Conservation (phyloP, 2,797 vertebrate species). For the Rhinichthys osculus region DNA sequence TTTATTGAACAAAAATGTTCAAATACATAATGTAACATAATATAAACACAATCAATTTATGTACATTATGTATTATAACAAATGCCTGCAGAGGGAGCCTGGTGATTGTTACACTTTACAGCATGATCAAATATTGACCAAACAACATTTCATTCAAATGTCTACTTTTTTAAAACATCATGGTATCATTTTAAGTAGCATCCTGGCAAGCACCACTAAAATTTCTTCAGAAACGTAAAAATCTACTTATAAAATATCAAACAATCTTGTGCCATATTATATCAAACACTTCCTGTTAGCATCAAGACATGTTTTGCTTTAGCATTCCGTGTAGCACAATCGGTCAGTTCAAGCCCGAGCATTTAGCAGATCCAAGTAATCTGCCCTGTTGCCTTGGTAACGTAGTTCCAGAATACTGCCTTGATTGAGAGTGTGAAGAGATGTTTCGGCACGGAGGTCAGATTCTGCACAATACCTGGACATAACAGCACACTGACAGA, state of each 20-base stretch:
- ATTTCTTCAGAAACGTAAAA: not conserved
- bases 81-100: not conserved
- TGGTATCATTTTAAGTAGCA: no score
- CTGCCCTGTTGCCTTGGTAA: conserved; percentile 69
- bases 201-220: not conserved
- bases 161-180: no score
- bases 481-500: conserved; percentile 9
- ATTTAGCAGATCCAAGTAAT: conserved; percentile 56
- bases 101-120: not conserved
- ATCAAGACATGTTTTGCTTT: conserved; percentile 30
- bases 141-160: not conserved
- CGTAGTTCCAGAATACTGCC: conserved; percentile 56
- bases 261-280: not conserved
- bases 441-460: conserved; percentile 64
- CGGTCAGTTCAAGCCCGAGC: conserved; percentile 52
- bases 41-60: not conserved
- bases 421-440: conserved; percentile 65
- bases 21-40: not conserved
- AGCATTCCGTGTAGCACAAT: conserved; percentile 43
- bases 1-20: not conserved
- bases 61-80: not conserved
- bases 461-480: conserved; percentile 52
- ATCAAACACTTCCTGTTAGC: not conserved
- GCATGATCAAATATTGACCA: not conserved
- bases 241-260: not conserved